Conservation (phyloP, 2,888 invertebrate species). For the Euproctis similis region DNA sequence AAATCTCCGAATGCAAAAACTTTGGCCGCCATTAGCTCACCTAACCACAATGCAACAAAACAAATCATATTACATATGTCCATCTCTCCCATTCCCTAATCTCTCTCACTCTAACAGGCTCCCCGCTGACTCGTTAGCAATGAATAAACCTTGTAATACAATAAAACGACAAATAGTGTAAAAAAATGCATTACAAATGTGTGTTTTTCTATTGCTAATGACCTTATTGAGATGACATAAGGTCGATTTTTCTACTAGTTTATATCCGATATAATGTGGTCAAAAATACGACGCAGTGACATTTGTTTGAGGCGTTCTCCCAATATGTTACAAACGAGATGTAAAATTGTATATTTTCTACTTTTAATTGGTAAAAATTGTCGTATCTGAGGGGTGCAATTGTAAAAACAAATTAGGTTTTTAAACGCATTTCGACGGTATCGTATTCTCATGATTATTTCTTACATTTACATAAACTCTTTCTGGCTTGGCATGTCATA, state of each 20-base stretch:
- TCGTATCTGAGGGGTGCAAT: conserved; percentile 29
- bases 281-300: conserved; percentile 34
- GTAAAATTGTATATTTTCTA: conserved; percentile 61
- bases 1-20: no score
- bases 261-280: conserved; percentile 12
- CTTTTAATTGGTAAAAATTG: conserved; percentile 64
- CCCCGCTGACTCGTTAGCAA: conserved; percentile 66
- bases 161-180: conserved; percentile 64
- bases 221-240: conserved; percentile 15
- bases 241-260: conserved; percentile 17
- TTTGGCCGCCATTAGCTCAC: conserved; percentile 29
- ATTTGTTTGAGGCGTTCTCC: conserved; percentile 71
- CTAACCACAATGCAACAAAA: conserved; percentile 50
- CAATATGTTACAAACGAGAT: conserved; percentile 59
- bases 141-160: conserved; percentile 64
- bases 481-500: no score
- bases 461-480: no score
- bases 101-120: conserved; percentile 42
- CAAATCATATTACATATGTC: conserved; percentile 38
- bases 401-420: conserved; percentile 34
- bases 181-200: conserved; percentile 44
- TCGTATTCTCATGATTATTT: no score
- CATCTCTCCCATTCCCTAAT: conserved; percentile 24
- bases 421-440: conserved; percentile 30
- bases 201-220: conserved; percentile 5